Evolutionary conservation across 2,888 invertebrate genomes (phyloP), one percentile per base, ranked within the genome.

Genomic region (Caenorhabditis plicata): DNA sequence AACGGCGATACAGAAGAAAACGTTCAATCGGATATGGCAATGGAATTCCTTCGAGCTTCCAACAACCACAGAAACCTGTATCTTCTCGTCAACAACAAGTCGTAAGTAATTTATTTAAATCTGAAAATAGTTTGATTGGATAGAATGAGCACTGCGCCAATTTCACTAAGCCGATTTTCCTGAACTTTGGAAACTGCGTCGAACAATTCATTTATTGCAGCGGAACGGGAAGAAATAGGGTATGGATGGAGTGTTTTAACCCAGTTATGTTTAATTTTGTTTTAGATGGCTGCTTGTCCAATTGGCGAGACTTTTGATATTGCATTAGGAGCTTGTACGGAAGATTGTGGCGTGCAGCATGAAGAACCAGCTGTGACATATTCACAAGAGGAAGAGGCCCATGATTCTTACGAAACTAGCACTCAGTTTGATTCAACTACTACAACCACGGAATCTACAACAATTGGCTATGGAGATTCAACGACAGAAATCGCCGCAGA

Each of bases 151-250:
- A 41, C 27, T 58, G 64, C 31, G 36, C 45, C 7, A 15, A 29
- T 17, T 35, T 26, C 15, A 47, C 32, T n/a, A 36, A 32, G n/a
- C 53, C 60, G 26, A 45, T 52, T 1, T 43, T 61, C 35, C 45
- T 67, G 23, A 60, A 56, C 3, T 51, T 68, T n/a, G 70, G 70
- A 33, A 35, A 56, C 11, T 70, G 70, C 39, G 54, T 54, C 43
- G 51, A 54, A 39, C 56, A 70, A 40, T 70, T 70, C 45, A 49
- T 68, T 33, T 63, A 63, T 38, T 70, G 70, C 36, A 51, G 51
- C 29, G 56, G 55, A 13, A 51, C 45, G 8, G 52, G 56, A 8
- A 22, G 50, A 31, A 61, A 63, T 40, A 25, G 64, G 35, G 61
- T 70, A 40, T 42, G 46, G 46, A 40, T 26, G 17, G 4, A 7